These are phyloP conservation scores for Schizaphis graminum DNA, from an alignment of 2,888 invertebrate genomes.

Conservation along the genomic window DNA sequence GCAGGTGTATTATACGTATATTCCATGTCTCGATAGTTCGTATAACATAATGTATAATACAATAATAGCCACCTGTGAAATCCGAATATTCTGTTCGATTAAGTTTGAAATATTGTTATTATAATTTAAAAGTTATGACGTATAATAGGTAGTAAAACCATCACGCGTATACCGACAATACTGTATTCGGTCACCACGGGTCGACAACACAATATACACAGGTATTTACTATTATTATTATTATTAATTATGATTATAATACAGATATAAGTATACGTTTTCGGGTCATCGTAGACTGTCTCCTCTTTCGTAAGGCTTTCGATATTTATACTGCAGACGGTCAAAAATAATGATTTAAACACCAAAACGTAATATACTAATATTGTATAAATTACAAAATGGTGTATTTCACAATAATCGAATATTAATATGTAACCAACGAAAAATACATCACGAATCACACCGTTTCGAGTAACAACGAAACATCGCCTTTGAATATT, in stretches of 20 bases:
- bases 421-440: not conserved
- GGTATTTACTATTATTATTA: not conserved
- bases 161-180: not conserved
- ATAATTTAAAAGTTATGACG: not conserved
- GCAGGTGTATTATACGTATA: not conserved
- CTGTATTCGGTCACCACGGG: not conserved
- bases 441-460: constrained; percentile 3
- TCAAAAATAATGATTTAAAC: not conserved
- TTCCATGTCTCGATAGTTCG: not conserved
- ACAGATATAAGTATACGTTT: not conserved
- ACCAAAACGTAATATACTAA: not conserved
- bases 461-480: not conserved
- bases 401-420: not conserved
- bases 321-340: not conserved
- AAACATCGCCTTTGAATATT: not conserved
- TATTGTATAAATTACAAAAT: not conserved
- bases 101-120: not conserved
- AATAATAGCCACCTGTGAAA: not conserved
- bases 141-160: not conserved
- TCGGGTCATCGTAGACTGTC: not conserved
- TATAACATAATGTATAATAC: not conserved
- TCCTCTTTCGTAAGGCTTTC: not conserved
- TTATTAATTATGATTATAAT: not conserved
- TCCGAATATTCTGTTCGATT: not conserved
- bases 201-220: not conserved